Evolutionary conservation across 2,888 invertebrate species (phyloP).

Genomic region (Rhimphoctona megacephalus): DNA sequence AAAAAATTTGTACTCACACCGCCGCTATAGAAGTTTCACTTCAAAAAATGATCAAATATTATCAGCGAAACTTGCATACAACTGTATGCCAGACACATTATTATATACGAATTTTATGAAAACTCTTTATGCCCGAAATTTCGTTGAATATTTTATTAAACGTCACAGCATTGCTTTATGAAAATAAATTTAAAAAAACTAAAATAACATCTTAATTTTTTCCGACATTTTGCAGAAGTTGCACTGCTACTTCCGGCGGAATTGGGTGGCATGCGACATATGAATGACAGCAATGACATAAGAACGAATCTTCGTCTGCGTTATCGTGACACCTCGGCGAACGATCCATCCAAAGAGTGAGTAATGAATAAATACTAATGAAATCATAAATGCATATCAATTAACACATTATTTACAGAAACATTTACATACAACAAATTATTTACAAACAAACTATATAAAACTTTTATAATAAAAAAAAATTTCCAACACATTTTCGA

Average conservation of each 20-base stretch:
- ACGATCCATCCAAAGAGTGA: slow-evolving; percentile 90
- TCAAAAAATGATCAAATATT: too few species aligned
- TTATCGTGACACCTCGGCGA: slow-evolving; percentile 91
- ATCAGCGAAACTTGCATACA: neutral
- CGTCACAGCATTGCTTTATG: neutral
- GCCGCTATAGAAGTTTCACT: too few species aligned
- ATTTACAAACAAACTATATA: neutral
- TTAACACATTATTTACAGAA: neutral
- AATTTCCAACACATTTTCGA: neutral
- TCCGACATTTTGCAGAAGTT: slow-evolving; percentile 88
- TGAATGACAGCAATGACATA: slow-evolving; percentile 93
- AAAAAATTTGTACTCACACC: too few species aligned
- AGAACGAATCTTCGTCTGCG: slow-evolving; percentile 91
- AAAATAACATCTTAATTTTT: slow-evolving; percentile 21
- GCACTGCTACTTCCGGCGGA: slow-evolving; percentile 93
- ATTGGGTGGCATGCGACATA: slow-evolving; percentile 90
- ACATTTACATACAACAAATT: too few species aligned
- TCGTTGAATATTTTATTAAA: neutral
- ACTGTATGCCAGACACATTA: neutral
- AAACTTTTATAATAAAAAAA: neutral
- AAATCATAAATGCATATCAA: neutral
- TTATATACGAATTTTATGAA: neutral
- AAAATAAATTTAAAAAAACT: slow-evolving; percentile 15
- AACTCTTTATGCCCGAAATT: neutral
- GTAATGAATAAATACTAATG: slow-evolving; percentile 80